Conservation (phyloP, 1,140 invertebrate species). For the Caerostris darwini region DNA sequence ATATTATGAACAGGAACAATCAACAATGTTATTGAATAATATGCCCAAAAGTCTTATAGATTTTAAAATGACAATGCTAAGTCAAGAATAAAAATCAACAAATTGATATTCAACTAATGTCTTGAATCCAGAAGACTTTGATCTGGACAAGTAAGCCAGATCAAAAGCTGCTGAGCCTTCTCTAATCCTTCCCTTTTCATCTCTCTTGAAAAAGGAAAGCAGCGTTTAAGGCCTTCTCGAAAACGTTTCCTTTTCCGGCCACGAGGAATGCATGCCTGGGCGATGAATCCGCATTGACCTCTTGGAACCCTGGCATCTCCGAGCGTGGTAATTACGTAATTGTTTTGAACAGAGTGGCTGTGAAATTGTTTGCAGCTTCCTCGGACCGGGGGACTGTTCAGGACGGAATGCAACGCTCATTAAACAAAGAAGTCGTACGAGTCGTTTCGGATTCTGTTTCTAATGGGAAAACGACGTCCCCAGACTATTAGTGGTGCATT, state of each 20-base stretch:
- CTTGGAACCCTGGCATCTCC: not conserved
- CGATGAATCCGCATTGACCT: conserved; percentile 51
- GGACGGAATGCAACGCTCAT: conserved; percentile 22
- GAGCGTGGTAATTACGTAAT: conserved; percentile 65
- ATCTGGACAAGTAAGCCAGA: no score
- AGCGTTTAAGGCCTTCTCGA: not conserved
- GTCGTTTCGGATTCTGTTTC: conserved; percentile 8
- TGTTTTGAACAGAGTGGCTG: conserved; percentile 38
- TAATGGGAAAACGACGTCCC: conserved; percentile 2
- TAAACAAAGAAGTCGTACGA: conserved; percentile 34
- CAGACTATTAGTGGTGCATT: not conserved
- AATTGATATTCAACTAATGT: no score
- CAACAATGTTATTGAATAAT: no score
- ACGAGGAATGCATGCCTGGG: conserved; percentile 15
- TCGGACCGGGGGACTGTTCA: not conserved
- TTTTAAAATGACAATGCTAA: no score
- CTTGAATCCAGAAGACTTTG: no score
- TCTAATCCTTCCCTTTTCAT: no score
- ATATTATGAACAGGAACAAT: no score
- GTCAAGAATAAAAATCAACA: no score
- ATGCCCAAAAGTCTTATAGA: no score
- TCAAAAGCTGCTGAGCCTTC: no score
- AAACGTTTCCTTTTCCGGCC: conserved; percentile 54
- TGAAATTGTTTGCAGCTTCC: conserved; percentile 45
- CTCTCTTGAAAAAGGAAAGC: not conserved